A percentile compares a stretch with the other conserved stretches of the same genome.
phyloP scores from a whole-genome alignment of 2,113 vertebrate genomes.

The Ophthalmolycus amberensis region DNA sequence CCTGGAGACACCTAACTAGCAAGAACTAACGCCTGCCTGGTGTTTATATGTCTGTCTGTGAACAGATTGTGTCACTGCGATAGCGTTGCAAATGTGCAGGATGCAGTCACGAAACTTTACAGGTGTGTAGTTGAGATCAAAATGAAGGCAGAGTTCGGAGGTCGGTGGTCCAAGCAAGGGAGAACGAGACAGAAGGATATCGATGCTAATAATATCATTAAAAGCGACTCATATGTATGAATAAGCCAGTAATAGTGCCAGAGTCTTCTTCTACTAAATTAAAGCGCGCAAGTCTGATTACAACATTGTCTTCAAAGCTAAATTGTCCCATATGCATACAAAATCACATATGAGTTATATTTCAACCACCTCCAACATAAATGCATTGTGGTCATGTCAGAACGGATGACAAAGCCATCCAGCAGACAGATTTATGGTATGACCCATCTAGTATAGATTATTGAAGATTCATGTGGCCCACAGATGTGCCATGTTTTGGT shows the following conservation, averaged over 20 bases:
- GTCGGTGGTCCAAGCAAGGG: background rate
- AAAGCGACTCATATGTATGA: background rate
- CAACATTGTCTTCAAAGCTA: background rate
- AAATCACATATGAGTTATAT: slow-evolving; percentile 3
- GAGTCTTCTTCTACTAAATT: background rate
- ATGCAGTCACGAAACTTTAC: background rate
- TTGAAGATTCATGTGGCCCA: slow-evolving; percentile 75
- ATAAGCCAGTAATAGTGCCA: background rate
- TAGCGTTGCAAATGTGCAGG: background rate
- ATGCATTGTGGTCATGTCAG: slow-evolving; percentile 30
- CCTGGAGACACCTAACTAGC: background rate
- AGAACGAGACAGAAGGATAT: background rate
- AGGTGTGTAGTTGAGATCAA: background rate
- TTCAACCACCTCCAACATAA: slow-evolving; percentile 45
- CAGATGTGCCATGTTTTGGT: slow-evolving; percentile 75
- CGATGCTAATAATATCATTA: background rate
- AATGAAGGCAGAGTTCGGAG: background rate
- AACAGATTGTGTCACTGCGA: background rate
- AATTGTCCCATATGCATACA: background rate
- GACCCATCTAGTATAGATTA: slow-evolving; percentile 52
- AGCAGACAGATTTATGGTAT: slow-evolving; percentile 51
- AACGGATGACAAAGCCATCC: slow-evolving; percentile 26
- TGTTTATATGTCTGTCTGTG: background rate
- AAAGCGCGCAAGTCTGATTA: background rate
- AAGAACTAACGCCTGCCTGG: background rate